These are phyloP conservation scores for Rhadinocentrus ornatus DNA, from an alignment of 2,797 vertebrate genomes.

Conservation along the genomic window DNA sequence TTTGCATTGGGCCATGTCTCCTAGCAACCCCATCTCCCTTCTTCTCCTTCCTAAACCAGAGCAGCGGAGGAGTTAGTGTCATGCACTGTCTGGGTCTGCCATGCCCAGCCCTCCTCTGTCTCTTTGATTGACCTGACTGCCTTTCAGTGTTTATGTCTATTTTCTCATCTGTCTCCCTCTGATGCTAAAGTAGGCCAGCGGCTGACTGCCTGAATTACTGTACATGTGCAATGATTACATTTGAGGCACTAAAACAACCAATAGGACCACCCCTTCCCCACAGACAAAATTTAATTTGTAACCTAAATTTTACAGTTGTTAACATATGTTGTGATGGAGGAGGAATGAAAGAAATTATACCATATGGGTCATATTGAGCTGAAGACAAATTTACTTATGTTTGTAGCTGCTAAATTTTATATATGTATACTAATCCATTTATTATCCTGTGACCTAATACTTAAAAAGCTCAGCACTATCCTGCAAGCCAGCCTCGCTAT, in stretches of 20 bases:
- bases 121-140: slow-evolving; percentile 57
- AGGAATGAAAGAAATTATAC: not conserved
- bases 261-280: not conserved
- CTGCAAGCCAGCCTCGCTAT: not conserved
- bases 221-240: slow-evolving; percentile 57
- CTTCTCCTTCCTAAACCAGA: slow-evolving; percentile 62
- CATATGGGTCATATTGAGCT: slow-evolving; percentile 44
- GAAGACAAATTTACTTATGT: slow-evolving; percentile 8
- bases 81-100: slow-evolving; percentile 70
- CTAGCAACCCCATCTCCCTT: slow-evolving; percentile 80
- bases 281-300: slow-evolving; percentile 28
- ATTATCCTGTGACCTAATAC: slow-evolving; percentile 4
- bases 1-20: slow-evolving; percentile 80
- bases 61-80: slow-evolving; percentile 65
- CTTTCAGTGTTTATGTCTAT: slow-evolving; percentile 48
- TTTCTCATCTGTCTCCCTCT: slow-evolving; percentile 42
- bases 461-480: not conserved
- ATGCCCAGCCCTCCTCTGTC: slow-evolving; percentile 44
- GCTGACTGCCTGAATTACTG: slow-evolving; percentile 58
- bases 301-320: slow-evolving; percentile 66
- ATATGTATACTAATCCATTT: slow-evolving; percentile 6
- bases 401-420: not conserved
- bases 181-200: slow-evolving; percentile 59
- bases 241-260: slow-evolving; percentile 39
- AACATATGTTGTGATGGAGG: slow-evolving; percentile 25